Evolutionary conservation across 1,140 invertebrate species (phyloP), one percentile per base, ranked within the genome.

Genomic region (Danaus melanippus): DNA sequence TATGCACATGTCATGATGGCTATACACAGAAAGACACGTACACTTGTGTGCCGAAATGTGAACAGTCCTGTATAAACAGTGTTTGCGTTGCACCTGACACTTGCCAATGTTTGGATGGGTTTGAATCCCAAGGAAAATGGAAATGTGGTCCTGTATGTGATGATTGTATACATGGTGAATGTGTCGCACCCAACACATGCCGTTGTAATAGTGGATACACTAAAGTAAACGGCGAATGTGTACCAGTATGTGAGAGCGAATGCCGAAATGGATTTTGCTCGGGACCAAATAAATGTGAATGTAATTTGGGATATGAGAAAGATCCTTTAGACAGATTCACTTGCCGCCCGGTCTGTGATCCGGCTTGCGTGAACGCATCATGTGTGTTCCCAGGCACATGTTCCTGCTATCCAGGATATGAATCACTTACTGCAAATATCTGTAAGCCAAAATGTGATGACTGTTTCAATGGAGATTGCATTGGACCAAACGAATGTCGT

Each of bases 281-380:
- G 12, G 54, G 51, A 39, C 80, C 80, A n/a, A 56, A 77, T 58
- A 60, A 55, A 4, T 90, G 88, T 17, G 51, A 61, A 15, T 85
- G 82, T 56, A 11, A 70, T 49, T 32, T 48, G 2, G 77, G 74
- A 11, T 84, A 69, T 50, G 11, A 53, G 83, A 53, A 47, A 43
- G 0, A 59, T 10, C 11, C 44, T 9, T n/a, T 44, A 39, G 64
- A 65, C 53, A 46, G 10, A n/a, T 61, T 53, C 12, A 51, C 50
- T 40, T 72, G 73, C 48, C 41, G 46, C 10, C 70, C 68, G 0
- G 32, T 54, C 8, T 73, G 70, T 62, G 56, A 59, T 2, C 69
- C 81, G 10, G 83, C 84, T 9, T 91, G 90, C 58, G 47, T 73
- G 0, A 90, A 91, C 64, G 89, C 84, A 12, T 68, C 84, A 41